These are phyloP conservation scores for Pseudoatta argentina DNA, from an alignment of 1,140 invertebrate species.

Conservation along the genomic window DNA sequence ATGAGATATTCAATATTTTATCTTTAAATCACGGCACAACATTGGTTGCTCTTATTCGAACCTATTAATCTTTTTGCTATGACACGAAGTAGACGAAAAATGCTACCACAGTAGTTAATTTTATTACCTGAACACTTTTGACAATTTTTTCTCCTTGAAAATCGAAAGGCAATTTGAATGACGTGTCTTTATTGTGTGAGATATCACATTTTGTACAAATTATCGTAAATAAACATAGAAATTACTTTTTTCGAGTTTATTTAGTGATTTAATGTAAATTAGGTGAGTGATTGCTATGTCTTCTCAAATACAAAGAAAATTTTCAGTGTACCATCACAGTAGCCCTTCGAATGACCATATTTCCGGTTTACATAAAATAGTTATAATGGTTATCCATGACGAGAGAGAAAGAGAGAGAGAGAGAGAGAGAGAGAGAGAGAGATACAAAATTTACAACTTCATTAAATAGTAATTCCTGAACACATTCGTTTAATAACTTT, in stretches of 20 bases:
- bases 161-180: background rate
- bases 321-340: background rate
- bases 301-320: background rate
- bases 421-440: no score
- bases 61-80: background rate
- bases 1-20: background rate
- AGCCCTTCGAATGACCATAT: background rate
- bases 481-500: background rate
- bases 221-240: background rate
- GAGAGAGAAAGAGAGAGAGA: no score
- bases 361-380: background rate
- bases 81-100: background rate
- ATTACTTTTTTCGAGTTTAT: constrained; percentile 2
- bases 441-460: background rate
- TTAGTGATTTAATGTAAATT: constrained; percentile 10
- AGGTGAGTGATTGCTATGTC: constrained; percentile 9
- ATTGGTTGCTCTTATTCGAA: background rate
- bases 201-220: background rate
- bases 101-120: background rate
- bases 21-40: background rate
- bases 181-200: background rate
- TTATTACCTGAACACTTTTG: background rate
- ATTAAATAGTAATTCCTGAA: constrained; percentile 12
- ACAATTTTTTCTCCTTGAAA: background rate
- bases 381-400: background rate